Conservation (phyloP, 2,888 invertebrate species). For the Schizaphis graminum region DNA sequence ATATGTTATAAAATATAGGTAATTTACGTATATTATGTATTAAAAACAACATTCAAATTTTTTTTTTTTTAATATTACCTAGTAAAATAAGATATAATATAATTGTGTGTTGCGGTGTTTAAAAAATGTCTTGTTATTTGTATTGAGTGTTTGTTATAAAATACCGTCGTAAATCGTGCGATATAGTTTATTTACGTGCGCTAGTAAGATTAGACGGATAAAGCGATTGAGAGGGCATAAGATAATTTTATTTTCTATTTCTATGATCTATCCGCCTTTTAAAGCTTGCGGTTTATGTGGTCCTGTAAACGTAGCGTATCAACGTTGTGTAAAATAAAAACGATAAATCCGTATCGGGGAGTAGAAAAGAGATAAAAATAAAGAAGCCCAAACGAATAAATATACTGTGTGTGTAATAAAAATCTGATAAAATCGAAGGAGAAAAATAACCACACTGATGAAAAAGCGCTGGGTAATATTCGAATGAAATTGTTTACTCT, state of each 20-base stretch:
- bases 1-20: not conserved
- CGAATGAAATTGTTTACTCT: not conserved
- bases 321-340: conserved; percentile 31
- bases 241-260: conserved; percentile 39
- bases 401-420: conserved; percentile 35
- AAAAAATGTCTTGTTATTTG: not conserved
- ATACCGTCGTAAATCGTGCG: conserved; percentile 1
- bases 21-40: not conserved
- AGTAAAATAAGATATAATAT: no score
- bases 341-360: conserved; percentile 37
- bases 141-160: conserved; percentile 30
- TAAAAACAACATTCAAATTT: no score
- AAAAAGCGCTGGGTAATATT: conserved; percentile 21
- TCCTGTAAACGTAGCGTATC: conserved; percentile 23
- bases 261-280: conserved; percentile 16
- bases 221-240: conserved; percentile 1
- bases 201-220: conserved; percentile 20
- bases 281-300: conserved; percentile 27
- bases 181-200: not conserved
- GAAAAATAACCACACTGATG: conserved; percentile 26
- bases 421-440: conserved; percentile 52
- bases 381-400: conserved; percentile 33
- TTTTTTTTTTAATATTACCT: no score
- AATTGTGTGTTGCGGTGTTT: not conserved
- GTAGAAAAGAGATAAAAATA: conserved; percentile 33